These are phyloP conservation scores for Amiota mariae DNA, from an alignment of 2,888 invertebrate genomes.

Conservation along the genomic window DNA sequence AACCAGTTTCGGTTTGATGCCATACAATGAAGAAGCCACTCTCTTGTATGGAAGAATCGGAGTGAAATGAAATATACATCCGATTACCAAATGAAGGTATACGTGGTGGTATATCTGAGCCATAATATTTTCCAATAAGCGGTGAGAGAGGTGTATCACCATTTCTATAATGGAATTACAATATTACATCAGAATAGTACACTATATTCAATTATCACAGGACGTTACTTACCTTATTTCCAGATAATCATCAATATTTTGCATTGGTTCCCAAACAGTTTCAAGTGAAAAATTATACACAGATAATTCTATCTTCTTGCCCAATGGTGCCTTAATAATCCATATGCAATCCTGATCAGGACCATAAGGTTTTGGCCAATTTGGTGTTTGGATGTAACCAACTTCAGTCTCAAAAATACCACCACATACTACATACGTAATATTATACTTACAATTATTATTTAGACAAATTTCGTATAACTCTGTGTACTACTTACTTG, in stretches of 20 bases:
- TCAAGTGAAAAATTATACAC: slow-evolving; percentile 81
- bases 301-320: slow-evolving; percentile 84
- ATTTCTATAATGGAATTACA: slow-evolving; percentile 78
- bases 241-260: slow-evolving; percentile 78
- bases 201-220: neutral
- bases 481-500: neutral
- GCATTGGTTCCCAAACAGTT: slow-evolving; percentile 73
- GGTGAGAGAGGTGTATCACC: slow-evolving; percentile 84
- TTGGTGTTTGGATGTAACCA: slow-evolving; percentile 85
- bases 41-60: slow-evolving; percentile 79
- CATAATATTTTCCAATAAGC: slow-evolving; percentile 87
- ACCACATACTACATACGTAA: slow-evolving; percentile 87
- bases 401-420: slow-evolving; percentile 79
- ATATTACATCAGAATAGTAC: neutral
- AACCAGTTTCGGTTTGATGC: slow-evolving; percentile 81
- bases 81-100: slow-evolving; percentile 85
- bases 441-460: too few species aligned
- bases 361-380: slow-evolving; percentile 84
- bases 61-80: slow-evolving; percentile 82
- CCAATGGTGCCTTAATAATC: slow-evolving; percentile 82
- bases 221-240: slow-evolving; percentile 78
- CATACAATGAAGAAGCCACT: slow-evolving; percentile 83
- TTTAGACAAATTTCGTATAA: neutral
- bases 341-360: slow-evolving; percentile 83
- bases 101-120: slow-evolving; percentile 77